A percentile compares a stretch with the other conserved stretches of the same genome.
These are phyloP conservation scores for Salvelinus fontinalis DNA, from an alignment of 2,113 vertebrate species.

Conservation along the genomic window DNA sequence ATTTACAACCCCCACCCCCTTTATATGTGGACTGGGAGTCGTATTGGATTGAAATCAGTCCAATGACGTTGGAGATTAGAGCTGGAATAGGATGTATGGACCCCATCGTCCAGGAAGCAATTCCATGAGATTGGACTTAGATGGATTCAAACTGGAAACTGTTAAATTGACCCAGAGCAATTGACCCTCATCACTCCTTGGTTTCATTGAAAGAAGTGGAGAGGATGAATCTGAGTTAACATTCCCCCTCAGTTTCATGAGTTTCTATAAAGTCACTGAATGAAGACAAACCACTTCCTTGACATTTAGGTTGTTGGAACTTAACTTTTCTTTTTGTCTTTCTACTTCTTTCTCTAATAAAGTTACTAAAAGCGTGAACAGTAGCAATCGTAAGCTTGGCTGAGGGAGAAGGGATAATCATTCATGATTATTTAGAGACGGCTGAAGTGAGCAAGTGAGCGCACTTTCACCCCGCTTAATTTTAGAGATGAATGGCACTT, in stretches of 20 bases:
- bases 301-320: conserved; percentile 53
- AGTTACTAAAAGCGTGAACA: conserved; percentile 17
- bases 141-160: conserved; percentile 67
- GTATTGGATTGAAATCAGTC: conserved; percentile 58
- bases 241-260: conserved; percentile 34
- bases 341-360: conserved; percentile 4
- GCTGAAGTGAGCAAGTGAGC: neutral
- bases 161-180: conserved; percentile 69
- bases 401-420: conserved; percentile 17
- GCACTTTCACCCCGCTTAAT: conserved; percentile 10
- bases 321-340: neutral
- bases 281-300: conserved; percentile 18
- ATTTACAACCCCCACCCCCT: conserved; percentile 17
- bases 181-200: conserved; percentile 48
- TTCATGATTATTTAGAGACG: conserved; percentile 34
- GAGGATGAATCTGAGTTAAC: conserved; percentile 22
- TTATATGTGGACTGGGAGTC: conserved; percentile 50
- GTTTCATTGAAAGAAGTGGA: neutral
- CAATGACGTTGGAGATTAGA: conserved; percentile 64
- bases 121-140: conserved; percentile 59
- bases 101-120: conserved; percentile 52
- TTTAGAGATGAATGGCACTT: neutral
- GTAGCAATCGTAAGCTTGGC: conserved; percentile 37
- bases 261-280: conserved; percentile 45
- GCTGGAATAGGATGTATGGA: conserved; percentile 61